Evolutionary conservation across 2,797 vertebrate genomes (phyloP).

Genomic region (Gambelia wislizenii): DNA sequence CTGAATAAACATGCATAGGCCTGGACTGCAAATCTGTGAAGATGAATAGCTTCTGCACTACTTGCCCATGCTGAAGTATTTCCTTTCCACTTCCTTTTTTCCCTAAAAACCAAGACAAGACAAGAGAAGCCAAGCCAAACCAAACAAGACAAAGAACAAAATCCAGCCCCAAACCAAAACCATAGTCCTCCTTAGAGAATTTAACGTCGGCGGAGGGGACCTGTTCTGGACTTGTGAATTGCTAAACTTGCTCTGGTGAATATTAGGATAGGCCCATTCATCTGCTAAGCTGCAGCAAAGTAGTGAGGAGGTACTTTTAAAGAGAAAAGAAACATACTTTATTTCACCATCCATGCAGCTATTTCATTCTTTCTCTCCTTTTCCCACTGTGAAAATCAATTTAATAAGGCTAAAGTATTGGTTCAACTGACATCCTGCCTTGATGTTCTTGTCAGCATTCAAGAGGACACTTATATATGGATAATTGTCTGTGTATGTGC

Average conservation of each 20-base stretch:
- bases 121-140: too few relatives aligned
- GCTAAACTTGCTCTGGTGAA: neutral
- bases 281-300: neutral
- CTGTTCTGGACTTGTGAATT: neutral
- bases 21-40: neutral
- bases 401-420: neutral
- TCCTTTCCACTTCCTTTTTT: neutral
- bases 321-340: too few relatives aligned
- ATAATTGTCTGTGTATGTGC: neutral
- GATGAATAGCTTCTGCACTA: neutral
- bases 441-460: neutral
- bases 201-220: neutral
- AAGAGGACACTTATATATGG: neutral
- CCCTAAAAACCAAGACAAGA: too few relatives aligned
- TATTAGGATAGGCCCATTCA: neutral
- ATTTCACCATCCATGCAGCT: neutral
- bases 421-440: neutral
- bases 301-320: neutral
- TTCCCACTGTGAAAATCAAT: neutral
- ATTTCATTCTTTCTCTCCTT: neutral
- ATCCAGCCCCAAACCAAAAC: neutral
- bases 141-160: too few relatives aligned
- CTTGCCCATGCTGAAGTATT: neutral
- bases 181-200: neutral
- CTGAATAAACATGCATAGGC: neutral